Conservation (phyloP, 2,797 vertebrate genomes). For the Fistularia commersonii region DNA sequence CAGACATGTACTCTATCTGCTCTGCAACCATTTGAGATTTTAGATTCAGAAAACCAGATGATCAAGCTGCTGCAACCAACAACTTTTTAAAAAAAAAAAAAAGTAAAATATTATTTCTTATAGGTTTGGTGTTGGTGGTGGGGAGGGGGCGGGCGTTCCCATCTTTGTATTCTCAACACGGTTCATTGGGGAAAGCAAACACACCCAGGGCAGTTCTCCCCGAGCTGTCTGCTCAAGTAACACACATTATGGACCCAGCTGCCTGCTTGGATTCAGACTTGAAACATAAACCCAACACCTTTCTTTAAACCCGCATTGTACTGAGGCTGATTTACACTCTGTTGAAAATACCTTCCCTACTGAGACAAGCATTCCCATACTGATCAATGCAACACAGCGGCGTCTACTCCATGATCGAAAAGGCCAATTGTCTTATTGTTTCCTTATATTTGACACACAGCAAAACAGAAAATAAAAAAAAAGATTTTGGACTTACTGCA, state of each 20-base stretch:
- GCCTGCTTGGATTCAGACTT: slow-evolving; percentile 13
- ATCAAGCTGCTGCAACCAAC: too few species aligned
- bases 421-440: slow-evolving; percentile 25
- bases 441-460: slow-evolving; percentile 20
- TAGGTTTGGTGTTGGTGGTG: too few species aligned
- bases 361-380: slow-evolving; percentile 22
- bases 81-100: too few species aligned
- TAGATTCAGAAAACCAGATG: too few species aligned
- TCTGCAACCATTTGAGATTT: too few species aligned
- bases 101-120: too few species aligned
- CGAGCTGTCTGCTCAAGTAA: slow-evolving; percentile 24
- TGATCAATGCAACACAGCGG: slow-evolving; percentile 8
- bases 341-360: slow-evolving; percentile 31
- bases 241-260: slow-evolving; percentile 11
- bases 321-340: slow-evolving; percentile 13
- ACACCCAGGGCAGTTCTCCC: too few species aligned
- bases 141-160: too few species aligned
- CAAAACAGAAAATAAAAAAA: too few species aligned
- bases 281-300: slow-evolving; percentile 28
- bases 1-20: too few species aligned
- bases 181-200: too few species aligned
- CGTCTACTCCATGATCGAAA: slow-evolving; percentile 26
- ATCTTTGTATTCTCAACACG: too few species aligned
- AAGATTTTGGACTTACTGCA: slow-evolving; percentile 9
- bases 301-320: slow-evolving; percentile 29